Percentiles rank a stretch among this genome's conserved stretches.
Evolutionary conservation across 2,888 invertebrate species (phyloP).

Genomic region (Diplolepis rosae): DNA sequence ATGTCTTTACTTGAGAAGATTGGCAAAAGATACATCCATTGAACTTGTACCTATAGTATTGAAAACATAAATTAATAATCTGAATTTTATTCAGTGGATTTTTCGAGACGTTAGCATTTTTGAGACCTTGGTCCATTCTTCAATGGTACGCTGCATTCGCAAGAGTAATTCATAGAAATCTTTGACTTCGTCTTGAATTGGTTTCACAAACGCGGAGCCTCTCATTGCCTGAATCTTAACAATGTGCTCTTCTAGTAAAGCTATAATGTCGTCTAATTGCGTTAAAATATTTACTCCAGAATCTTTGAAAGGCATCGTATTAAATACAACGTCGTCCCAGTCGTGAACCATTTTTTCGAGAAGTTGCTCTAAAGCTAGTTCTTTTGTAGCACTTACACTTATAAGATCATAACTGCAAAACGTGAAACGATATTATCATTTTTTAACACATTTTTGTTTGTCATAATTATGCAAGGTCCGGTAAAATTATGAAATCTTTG

Average conservation of each 20-base stretch:
- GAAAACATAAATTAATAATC: background rate
- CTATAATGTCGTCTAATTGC: constrained; percentile 85
- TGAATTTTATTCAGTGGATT: background rate
- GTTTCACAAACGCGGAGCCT: constrained; percentile 90
- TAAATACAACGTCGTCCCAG: constrained; percentile 85
- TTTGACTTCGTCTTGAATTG: constrained; percentile 82
- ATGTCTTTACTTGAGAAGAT: constrained; percentile 93
- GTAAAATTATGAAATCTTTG: no score
- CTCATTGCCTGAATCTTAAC: constrained; percentile 89
- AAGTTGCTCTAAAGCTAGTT: constrained; percentile 82
- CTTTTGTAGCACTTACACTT: constrained; percentile 88
- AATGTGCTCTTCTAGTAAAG: constrained; percentile 87
- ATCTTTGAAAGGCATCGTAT: constrained; percentile 82
- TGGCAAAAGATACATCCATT: constrained; percentile 90
- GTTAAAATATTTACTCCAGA: constrained; percentile 83
- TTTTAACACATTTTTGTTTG: background rate
- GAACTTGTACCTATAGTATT: constrained; percentile 79
- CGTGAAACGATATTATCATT: background rate
- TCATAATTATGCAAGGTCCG: no score
- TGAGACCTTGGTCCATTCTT: constrained; percentile 84
- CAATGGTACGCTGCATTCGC: constrained; percentile 82
- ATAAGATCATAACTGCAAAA: constrained; percentile 80
- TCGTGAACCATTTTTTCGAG: constrained; percentile 87
- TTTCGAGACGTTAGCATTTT: background rate
- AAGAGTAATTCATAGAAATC: constrained; percentile 85